Evolutionary conservation across 2,113 vertebrate species (phyloP).

Genomic region (Muntiacus muntjak): DNA sequence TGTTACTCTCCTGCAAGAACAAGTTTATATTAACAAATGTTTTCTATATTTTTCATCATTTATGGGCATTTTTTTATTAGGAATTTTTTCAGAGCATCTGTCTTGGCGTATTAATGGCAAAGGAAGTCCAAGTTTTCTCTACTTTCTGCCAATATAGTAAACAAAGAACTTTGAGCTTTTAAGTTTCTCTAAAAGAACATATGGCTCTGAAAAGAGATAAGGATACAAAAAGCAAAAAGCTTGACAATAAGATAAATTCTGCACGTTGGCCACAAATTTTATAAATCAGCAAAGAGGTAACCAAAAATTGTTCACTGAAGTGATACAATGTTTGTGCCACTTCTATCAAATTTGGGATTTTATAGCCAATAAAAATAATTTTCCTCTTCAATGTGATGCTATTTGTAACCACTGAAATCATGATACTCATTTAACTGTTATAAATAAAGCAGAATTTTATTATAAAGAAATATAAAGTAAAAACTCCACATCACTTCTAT

Average conservation of each 20-base stretch:
- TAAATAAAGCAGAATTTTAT: not conserved
- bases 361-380: not conserved
- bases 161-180: not conserved
- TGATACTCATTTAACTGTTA: not conserved
- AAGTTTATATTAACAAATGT: not conserved
- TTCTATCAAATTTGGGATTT: not conserved
- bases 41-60: not conserved
- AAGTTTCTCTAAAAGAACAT: not conserved
- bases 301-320: not conserved
- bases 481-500: not conserved
- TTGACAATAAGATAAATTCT: not conserved
- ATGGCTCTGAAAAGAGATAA: not conserved
- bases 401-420: not conserved
- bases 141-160: not conserved
- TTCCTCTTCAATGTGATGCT: not conserved
- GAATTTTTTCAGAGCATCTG: not conserved
- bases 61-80: not conserved
- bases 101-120: not conserved
- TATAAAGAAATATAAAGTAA: not conserved
- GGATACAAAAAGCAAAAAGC: not conserved
- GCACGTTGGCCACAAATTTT: not conserved
- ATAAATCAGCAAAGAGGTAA: not conserved
- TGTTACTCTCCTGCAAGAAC: not conserved
- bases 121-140: not conserved
- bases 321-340: not conserved